Conservation (phyloP, 2,797 vertebrate species). For the Halcyon smyrnensis region DNA sequence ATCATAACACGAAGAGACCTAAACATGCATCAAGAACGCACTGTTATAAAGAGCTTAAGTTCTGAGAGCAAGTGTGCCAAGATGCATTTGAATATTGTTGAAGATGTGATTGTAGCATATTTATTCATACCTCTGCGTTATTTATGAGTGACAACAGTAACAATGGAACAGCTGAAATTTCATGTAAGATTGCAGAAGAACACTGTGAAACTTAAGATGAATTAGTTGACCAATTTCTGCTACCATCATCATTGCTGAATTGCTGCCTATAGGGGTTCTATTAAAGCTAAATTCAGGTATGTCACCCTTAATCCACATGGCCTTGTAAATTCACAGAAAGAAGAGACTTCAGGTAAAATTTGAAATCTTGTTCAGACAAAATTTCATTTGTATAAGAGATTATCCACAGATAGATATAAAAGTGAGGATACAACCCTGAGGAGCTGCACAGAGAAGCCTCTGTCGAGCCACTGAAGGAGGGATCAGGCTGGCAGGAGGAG, state of each 20-base stretch:
- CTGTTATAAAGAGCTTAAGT: neutral
- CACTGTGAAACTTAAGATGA: neutral
- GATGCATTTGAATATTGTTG: neutral
- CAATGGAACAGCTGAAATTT: neutral
- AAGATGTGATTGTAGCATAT: neutral
- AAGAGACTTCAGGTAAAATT: neutral
- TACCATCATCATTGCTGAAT: neutral
- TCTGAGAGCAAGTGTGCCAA: neutral
- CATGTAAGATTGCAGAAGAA: neutral
- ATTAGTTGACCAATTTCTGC: neutral
- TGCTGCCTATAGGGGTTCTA: neutral
- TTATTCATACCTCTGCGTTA: neutral
- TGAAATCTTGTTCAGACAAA: neutral
- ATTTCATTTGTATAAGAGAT: neutral
- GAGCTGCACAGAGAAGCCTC: neutral
- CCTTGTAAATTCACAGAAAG: neutral
- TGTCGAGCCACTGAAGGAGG: neutral
- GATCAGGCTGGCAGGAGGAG: neutral
- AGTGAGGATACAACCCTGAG: neutral
- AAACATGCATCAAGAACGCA: neutral
- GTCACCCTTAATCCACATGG: neutral
- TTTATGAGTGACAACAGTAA: neutral
- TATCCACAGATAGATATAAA: neutral
- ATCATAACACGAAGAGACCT: neutral
- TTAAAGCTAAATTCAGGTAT: neutral